Percentiles rank a stretch among this genome's conserved stretches.
phyloP scores from a whole-genome alignment of 1,140 invertebrate genomes.

The Goniozus legneri region DNA sequence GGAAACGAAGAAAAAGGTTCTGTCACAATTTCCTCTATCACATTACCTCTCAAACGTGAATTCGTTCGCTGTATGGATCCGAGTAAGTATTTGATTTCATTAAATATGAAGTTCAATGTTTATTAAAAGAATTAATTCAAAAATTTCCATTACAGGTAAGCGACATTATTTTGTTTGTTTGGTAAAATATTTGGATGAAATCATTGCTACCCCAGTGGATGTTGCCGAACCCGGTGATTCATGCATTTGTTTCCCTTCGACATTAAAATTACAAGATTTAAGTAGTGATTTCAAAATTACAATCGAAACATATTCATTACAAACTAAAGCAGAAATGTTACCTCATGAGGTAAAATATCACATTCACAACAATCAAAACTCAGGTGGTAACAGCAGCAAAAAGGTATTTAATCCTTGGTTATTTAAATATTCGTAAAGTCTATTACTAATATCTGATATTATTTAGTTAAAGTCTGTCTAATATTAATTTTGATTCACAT shows the following conservation, averaged over 20 bases:
- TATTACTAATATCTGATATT: not conserved
- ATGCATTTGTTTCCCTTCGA: conserved; percentile 68
- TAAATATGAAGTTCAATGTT: too few relatives aligned
- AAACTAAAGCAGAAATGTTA: conserved; percentile 71
- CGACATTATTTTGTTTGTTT: conserved; percentile 79
- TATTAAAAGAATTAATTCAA: conserved; percentile 5
- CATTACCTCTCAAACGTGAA: conserved; percentile 71
- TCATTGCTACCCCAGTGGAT: conserved; percentile 71
- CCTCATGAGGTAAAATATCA: conserved; percentile 83
- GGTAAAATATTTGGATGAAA: conserved; percentile 72
- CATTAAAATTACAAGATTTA: conserved; percentile 74
- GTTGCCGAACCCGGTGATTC: conserved; percentile 52
- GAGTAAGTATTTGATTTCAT: conserved; percentile 1
- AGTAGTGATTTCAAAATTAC: conserved; percentile 80
- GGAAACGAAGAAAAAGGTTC: conserved; percentile 62
- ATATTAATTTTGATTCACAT: conserved; percentile 10
- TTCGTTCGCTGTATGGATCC: conserved; percentile 59
- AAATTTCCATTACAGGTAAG: conserved; percentile 43
- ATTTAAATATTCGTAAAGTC: conserved; percentile 1
- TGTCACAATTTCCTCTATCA: conserved; percentile 68
- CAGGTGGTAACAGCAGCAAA: conserved; percentile 17
- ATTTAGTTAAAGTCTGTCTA: not conserved
- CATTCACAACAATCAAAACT: conserved; percentile 53
- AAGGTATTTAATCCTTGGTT: conserved; percentile 18
- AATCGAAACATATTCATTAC: conserved; percentile 79